phyloP scores from a whole-genome alignment of 2,113 vertebrate genomes.

The Amia ocellicauda region DNA sequence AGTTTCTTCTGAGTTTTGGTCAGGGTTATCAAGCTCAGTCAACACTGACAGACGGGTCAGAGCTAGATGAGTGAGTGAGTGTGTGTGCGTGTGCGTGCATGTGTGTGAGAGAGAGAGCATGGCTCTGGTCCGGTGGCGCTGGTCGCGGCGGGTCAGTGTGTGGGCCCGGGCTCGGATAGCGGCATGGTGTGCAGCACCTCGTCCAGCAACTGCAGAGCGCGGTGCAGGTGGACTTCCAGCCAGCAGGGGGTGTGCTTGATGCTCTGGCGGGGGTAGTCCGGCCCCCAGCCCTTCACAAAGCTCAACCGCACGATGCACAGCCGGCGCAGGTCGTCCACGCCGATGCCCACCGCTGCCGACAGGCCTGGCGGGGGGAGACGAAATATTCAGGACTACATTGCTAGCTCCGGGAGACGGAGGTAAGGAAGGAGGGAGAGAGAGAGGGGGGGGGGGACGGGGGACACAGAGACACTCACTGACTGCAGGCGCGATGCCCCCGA shows the following conservation, averaged over 20 bases:
- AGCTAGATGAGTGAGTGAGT: too few relatives aligned
- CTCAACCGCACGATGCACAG: constrained; percentile 71
- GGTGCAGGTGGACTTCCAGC: constrained; percentile 74
- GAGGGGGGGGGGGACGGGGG: neutral
- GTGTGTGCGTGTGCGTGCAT: too few relatives aligned
- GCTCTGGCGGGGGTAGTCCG: constrained; percentile 69
- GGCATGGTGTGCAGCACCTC: constrained; percentile 76
- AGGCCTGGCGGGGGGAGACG: constrained; percentile 40
- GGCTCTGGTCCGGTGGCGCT: too few relatives aligned
- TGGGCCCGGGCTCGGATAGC: constrained; percentile 45
- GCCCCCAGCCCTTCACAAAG: constrained; percentile 81
- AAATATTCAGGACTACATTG: too few relatives aligned
- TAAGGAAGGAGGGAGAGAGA: neutral
- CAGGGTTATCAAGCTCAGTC: too few relatives aligned
- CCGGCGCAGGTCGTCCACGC: constrained; percentile 67
- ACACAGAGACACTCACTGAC: constrained; percentile 27
- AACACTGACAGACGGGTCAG: too few relatives aligned
- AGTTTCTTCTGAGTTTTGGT: too few relatives aligned
- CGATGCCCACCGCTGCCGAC: constrained; percentile 60
- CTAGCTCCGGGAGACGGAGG: constrained; percentile 1
- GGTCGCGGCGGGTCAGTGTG: neutral
- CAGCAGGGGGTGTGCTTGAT: constrained; percentile 80
- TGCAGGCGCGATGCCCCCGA: constrained; percentile 35
- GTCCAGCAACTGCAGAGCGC: constrained; percentile 72
- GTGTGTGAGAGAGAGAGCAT: too few relatives aligned